Percentiles rank a stretch among this genome's conserved stretches.
Conservation (phyloP, 2,113 vertebrate genomes). For the Lathamus discolor region DNA sequence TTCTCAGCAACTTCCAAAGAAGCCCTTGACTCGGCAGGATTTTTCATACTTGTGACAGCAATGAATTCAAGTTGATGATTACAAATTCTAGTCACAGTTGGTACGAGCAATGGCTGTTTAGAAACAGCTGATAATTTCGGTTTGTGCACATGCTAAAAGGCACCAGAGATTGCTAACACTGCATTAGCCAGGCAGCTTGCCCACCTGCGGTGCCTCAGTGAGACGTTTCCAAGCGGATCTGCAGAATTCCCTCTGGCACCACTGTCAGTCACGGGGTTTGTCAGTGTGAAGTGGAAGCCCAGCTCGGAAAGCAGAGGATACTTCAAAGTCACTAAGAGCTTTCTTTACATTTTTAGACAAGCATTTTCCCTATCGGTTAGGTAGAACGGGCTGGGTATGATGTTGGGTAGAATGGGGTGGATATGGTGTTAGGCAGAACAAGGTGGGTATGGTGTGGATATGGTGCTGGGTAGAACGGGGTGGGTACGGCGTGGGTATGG, state of each 20-base stretch:
- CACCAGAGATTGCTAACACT: background rate
- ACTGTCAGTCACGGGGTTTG: background rate
- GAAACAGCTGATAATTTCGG: background rate
- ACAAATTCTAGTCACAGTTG: background rate
- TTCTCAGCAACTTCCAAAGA: conserved; percentile 16
- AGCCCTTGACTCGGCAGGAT: background rate
- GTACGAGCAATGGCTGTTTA: background rate
- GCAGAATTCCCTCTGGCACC: background rate
- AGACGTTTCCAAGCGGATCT: background rate
- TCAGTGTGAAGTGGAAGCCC: background rate
- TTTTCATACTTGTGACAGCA: background rate
- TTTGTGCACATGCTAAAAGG: background rate
- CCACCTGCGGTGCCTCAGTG: background rate
- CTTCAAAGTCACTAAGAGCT: background rate
- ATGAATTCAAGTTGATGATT: background rate
- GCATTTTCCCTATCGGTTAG: background rate
- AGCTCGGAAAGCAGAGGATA: background rate
- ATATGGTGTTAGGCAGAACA: background rate
- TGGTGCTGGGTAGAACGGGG: background rate
- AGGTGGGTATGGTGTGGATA: too few relatives aligned
- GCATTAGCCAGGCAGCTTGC: background rate
- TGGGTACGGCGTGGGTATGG: background rate
- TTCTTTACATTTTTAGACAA: background rate
- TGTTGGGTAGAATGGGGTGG: too few relatives aligned
- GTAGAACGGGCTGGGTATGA: too few relatives aligned